Conservation (phyloP, 2,113 vertebrate genomes). For the Chaenogobius annularis region DNA sequence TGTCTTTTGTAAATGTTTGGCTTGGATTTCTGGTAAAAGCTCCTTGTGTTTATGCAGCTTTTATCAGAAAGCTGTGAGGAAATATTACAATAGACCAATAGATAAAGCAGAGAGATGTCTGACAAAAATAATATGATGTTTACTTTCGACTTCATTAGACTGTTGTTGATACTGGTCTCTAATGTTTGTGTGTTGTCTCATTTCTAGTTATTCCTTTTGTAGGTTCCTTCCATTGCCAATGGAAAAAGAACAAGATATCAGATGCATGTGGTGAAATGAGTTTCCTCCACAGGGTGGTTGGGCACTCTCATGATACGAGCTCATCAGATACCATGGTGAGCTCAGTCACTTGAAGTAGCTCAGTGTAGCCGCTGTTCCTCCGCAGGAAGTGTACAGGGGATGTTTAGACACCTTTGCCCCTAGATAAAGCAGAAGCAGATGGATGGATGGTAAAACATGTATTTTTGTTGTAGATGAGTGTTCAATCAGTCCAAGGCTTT, state of each 20-base stretch:
- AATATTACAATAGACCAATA: slow-evolving; percentile 2
- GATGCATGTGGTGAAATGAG: neutral
- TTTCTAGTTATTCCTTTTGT: slow-evolving; percentile 1
- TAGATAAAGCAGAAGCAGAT: too few relatives aligned
- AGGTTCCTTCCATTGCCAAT: neutral
- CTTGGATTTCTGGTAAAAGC: too few relatives aligned
- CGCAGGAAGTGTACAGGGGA: too few relatives aligned
- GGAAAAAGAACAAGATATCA: neutral
- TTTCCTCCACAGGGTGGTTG: neutral
- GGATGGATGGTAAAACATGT: too few relatives aligned
- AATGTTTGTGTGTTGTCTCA: neutral
- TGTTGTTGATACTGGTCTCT: neutral
- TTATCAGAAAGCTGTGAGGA: neutral
- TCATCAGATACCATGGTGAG: too few relatives aligned
- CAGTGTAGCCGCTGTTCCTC: too few relatives aligned
- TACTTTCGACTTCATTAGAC: slow-evolving; percentile 6
- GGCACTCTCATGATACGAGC: too few relatives aligned
- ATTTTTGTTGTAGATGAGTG: too few relatives aligned
- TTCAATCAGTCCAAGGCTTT: too few relatives aligned
- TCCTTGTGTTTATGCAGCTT: neutral
- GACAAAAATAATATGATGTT: neutral
- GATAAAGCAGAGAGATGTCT: neutral
- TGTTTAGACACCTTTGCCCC: too few relatives aligned
- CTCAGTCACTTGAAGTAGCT: too few relatives aligned
- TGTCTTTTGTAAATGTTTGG: slow-evolving; percentile 6